Base-by-base conservation (phyloP, 2,113 vertebrate species). In the Bos indicus region DNA sequence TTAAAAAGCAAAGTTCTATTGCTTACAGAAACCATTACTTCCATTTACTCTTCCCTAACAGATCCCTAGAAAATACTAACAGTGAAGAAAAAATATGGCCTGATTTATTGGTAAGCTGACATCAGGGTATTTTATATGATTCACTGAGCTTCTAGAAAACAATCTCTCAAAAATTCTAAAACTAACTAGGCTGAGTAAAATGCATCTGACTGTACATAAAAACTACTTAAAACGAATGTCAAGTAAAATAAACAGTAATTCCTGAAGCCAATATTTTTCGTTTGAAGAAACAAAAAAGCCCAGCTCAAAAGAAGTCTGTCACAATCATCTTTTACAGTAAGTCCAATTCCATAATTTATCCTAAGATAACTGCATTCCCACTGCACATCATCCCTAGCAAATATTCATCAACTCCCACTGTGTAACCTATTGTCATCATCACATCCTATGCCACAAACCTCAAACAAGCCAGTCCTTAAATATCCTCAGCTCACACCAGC, bases 11-110 rank as follows among this genome's bases (percentile, higher is more conserved):
- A 91, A 94, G 56, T 84, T 91, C 33, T 59, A n/a, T 1, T 51
- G 16, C 59, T 90, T 93, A 94, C 4, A 96, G 46, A 96, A 96
- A 88, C 26, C 60, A 59, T 80, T 81, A 95, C 48, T 83, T 17
- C 2, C 43, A 91, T 21, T 91, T 89, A 89, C 10, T 97, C 43
- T 94, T 86, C 91, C 86, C 64, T 82, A 95, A 94, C 3, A 64
- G 48, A 93, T 46, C 40, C 17, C 57, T 33, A 80, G 84, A 92
- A 96, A 90, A 88, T 15, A 83, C 1, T 48, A 92, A 82, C 2
- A 86, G 56, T 86, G 62, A 95, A 97, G 57, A 26, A 43, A 43
- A 92, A 93, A 77, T 30, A 10, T 40, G 40, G 17, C 40, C 92
- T 77, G 25, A 89, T 89, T 90, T 92, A 85, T 36, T n/a, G 26